Conservation (phyloP, 2,888 invertebrate species). For the Atrina japonica region DNA sequence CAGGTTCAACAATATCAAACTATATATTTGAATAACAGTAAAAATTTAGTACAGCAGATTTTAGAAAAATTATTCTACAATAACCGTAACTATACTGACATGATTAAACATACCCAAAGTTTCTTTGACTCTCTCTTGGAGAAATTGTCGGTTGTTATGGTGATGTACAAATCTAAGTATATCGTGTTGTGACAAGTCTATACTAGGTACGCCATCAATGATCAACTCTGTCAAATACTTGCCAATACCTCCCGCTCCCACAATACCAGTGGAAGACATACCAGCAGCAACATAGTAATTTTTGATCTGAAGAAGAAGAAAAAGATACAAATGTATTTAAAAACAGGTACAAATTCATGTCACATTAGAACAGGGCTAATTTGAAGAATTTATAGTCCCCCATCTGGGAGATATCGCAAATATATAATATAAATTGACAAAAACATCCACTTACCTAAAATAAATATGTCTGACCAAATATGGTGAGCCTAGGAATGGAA, state of each 20-base stretch:
- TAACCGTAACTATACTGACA: no score
- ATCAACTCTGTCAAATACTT: slow-evolving; percentile 93
- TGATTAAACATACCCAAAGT: slow-evolving; percentile 95
- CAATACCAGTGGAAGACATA: slow-evolving; percentile 97
- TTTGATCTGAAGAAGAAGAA: slow-evolving; percentile 84
- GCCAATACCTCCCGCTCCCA: slow-evolving; percentile 97
- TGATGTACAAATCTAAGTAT: slow-evolving; percentile 88
- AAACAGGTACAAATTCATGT: not conserved
- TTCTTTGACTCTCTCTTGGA: slow-evolving; percentile 94
- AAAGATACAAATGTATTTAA: no score
- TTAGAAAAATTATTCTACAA: no score
- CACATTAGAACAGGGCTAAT: not conserved
- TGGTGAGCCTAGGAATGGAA: no score
- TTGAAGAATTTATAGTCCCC: no score
- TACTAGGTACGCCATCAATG: slow-evolving; percentile 88
- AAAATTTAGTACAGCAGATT: no score
- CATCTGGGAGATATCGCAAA: no score
- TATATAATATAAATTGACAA: no score
- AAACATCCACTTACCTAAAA: no score
- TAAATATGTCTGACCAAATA: no score
- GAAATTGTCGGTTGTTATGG: slow-evolving; percentile 96
- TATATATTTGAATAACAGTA: no score
- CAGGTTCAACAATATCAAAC: no score
- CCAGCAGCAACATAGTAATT: slow-evolving; percentile 97
- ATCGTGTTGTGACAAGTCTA: slow-evolving; percentile 94